Base-by-base conservation (phyloP, 2,888 invertebrate species). In the Chaitophorus viminalis region DNA sequence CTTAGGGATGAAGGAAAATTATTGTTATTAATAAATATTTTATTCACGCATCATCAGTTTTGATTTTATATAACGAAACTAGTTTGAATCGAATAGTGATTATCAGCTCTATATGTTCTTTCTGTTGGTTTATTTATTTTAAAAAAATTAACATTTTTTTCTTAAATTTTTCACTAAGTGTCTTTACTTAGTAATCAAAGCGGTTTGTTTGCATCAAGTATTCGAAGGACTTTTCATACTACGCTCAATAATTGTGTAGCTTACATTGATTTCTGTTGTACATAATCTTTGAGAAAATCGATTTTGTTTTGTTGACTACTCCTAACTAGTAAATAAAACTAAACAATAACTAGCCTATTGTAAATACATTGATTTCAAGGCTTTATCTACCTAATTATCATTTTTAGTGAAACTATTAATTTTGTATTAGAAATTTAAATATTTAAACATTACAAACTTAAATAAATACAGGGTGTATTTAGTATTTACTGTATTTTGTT, bases 301-400 rank as follows among this genome's bases (percentile, higher is more conserved):
- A 84, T 39, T 65, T 25, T 65, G 76, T 46, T 76, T 84, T 76
- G 76, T 84, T 46, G 65, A 76, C 65, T 25, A 29, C 36, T 83
- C 21, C 14, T 21, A 21, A n/a, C n/a, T n/a, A n/a, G n/a, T n/a
- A n/a, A n/a, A n/a, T n/a, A n/a, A n/a, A n/a, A n/a, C n/a, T n/a
- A n/a, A n/a, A n/a, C n/a, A n/a, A n/a, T n/a, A n/a, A n/a, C n/a
- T n/a, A n/a, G 54, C 39, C 31, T 46, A 46, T 70, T 25, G 82
- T 82, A 65, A 75, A 75, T 75, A 75, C 29, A 65, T 84, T 17
- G 14, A 46, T 84, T 84, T 76, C 76, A 76, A 84, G 84, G 84
- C 75, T 18, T 84, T 76, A 17, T 68, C 29, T 76, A 17, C 46
- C 29, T 83, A 83, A 74, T 83, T 75, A 14, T 83, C 29, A 65